phyloP scores from a whole-genome alignment of 2,888 invertebrate genomes.

The Sacculina carcini region DNA sequence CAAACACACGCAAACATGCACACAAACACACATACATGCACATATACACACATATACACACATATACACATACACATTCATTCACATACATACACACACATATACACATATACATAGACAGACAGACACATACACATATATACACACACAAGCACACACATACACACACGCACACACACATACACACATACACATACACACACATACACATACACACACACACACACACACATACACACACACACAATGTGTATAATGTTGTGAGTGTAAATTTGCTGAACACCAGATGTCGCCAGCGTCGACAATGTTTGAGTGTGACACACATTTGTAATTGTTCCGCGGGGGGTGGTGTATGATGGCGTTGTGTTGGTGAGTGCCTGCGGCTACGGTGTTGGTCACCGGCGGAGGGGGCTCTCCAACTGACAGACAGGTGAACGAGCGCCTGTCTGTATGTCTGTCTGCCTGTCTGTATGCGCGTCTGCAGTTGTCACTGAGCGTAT shows the following conservation, averaged over 20 bases:
- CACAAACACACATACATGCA: no score
- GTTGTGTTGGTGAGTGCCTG: neutral
- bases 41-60: neutral
- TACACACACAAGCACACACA: no score
- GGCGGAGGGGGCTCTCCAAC: neutral
- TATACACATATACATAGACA: no score
- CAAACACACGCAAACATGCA: no score
- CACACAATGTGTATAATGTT: no score
- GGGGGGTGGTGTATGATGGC: neutral
- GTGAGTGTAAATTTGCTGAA: no score
- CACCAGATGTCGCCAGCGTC: no score
- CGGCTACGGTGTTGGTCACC: neutral
- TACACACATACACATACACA: slow-evolving; percentile 3
- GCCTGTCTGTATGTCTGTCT: neutral
- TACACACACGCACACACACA: neutral
- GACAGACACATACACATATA: no score
- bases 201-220: slow-evolving; percentile 4
- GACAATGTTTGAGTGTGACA: no score
- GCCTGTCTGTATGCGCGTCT: neutral
- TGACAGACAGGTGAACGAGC: neutral
- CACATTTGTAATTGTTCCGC: neutral
- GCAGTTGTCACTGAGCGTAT: neutral
- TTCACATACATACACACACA: no score
- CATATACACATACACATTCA: neutral
- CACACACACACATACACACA: slow-evolving; percentile 4